Evolutionary conservation across 2,888 invertebrate species (phyloP), one percentile per base, ranked within the genome.

Genomic region (Apotomis capreana): DNA sequence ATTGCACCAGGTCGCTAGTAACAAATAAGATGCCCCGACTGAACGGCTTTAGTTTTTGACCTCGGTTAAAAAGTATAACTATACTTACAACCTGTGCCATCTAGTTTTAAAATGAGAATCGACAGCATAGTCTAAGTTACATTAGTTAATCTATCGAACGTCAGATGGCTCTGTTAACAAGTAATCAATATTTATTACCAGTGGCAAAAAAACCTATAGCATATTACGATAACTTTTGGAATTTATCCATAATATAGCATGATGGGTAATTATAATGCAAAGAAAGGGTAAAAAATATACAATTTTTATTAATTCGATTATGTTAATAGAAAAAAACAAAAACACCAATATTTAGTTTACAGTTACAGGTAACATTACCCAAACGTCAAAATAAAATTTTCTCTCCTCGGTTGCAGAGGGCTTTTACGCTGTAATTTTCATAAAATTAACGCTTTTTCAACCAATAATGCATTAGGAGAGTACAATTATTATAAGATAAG

Each of bases 311-410:
- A 26, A 26, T 26, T 26, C 26, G 26, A 26, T 26, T 26, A 26
- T 26, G 26, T 26, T 26, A 26, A 26, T 26, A 26, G 2, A 26
- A 40, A 46, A 54, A 6, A 57, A 36, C 44, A 37, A 57, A 44
- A 36, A 46, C 44, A n/a, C 36, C 10, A 49, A 51, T 5, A 58
- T 46, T 46, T 26, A 44, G 5, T 1, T 44, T 44, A 44, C 8
- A 44, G 4, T 12, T 26, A n/a, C 6, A 13, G 63, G 63, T 52
- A 72, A 68, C 72, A 72, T 13, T 68, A 3, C 36, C 4, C 2
- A 59, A 68, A 72, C 49, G 72, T 72, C 72, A 72, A 72, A 72
- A 72, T 63, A 72, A 63, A 60, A 44, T 68, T 72, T 72, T 68
- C 59, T 63, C 71, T 68, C 62, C 26, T 26, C 58, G 72, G 62